A percentile compares a stretch with the other conserved stretches of the same genome.
phyloP scores from a whole-genome alignment of 2,113 vertebrate genomes.

The Salvator merianae region DNA sequence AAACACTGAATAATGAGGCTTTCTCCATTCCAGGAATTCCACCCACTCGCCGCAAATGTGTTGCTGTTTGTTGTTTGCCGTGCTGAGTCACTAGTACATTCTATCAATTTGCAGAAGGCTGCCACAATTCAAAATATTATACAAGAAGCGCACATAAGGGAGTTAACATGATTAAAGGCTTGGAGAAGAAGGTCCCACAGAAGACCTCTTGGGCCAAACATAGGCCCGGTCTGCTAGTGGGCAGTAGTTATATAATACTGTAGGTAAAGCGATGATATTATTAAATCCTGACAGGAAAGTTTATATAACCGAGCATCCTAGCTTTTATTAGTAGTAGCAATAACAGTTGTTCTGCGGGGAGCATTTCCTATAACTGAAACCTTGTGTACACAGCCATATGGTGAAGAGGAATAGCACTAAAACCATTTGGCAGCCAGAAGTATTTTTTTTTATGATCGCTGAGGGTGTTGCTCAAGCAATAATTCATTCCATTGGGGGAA shows the following conservation, averaged over 20 bases:
- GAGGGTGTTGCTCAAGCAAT: constrained; percentile 6
- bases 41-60: constrained; percentile 44
- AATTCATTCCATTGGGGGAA: constrained; percentile 21
- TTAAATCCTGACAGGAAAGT: constrained; percentile 23
- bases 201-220: constrained; percentile 15
- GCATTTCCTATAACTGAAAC: constrained; percentile 15
- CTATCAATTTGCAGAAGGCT: not conserved
- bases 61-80: constrained; percentile 5
- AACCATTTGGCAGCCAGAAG: constrained; percentile 17
- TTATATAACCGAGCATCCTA: constrained; percentile 12
- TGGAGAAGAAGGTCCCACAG: not conserved
- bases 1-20: constrained; percentile 44
- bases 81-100: not conserved
- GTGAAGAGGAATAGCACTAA: not conserved
- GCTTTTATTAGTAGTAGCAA: constrained; percentile 24
- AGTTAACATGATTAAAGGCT: not conserved
- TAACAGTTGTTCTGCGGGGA: constrained; percentile 28
- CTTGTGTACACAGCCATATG: not conserved
- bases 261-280: not conserved
- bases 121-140: constrained; percentile 1
- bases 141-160: constrained; percentile 32
- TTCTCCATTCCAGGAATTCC: constrained; percentile 51
- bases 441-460: constrained; percentile 12
- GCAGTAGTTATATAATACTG: not conserved
- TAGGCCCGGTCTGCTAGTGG: constrained; percentile 3